Evolutionary conservation across 2,113 vertebrate genomes (phyloP).

Genomic region (Ovibos moschatus): DNA sequence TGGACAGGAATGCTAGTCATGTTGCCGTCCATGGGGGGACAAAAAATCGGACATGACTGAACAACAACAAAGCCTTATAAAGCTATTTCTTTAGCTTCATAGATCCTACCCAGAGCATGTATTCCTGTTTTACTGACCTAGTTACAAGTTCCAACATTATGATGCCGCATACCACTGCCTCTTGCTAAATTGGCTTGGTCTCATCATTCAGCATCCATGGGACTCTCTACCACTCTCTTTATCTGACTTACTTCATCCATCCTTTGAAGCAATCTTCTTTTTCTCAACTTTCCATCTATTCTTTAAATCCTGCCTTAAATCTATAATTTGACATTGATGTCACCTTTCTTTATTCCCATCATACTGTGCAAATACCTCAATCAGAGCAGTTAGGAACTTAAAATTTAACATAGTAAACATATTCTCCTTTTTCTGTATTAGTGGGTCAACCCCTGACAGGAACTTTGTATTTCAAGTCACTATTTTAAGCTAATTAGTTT

Average conservation of each 20-base stretch:
- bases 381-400: neutral
- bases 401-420: neutral
- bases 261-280: neutral
- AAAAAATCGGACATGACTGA: neutral
- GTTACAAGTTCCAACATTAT: neutral
- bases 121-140: neutral
- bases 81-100: neutral
- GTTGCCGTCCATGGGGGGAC: fast-evolving
- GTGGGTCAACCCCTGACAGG: neutral
- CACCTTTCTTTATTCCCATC: neutral
- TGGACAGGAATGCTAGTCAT: neutral
- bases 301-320: neutral
- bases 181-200: neutral
- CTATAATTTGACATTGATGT: neutral
- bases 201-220: neutral
- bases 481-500: neutral
- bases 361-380: neutral
- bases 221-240: neutral
- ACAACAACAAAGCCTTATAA: neutral
- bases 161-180: neutral
- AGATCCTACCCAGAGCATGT: neutral
- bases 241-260: neutral
- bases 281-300: neutral
- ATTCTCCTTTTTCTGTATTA: neutral
- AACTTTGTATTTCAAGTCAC: neutral